A percentile compares a stretch with the other conserved stretches of the same genome.
phyloP scores from a whole-genome alignment of 2,888 invertebrate species.

The Fissipunctia ypsillon region DNA sequence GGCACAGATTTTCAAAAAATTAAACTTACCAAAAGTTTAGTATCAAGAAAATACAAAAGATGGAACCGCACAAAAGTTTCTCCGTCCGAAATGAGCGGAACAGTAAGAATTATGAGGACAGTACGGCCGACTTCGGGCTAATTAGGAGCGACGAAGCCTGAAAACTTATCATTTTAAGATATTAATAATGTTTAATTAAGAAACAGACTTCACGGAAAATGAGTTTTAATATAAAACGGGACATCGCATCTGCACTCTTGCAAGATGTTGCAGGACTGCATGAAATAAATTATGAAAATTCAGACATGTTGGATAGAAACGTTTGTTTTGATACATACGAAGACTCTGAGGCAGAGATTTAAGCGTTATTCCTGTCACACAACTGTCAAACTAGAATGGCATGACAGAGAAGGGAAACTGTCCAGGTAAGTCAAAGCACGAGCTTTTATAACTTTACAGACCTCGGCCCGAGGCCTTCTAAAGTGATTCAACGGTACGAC shows the following conservation, averaged over 20 bases:
- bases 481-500: neutral
- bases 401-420: too few relatives aligned
- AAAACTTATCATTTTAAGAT: conserved; percentile 70
- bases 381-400: neutral
- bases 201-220: conserved; percentile 64
- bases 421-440: neutral
- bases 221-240: conserved; percentile 67
- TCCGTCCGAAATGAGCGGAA: conserved; percentile 49
- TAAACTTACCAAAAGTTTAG: conserved; percentile 42
- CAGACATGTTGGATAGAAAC: neutral
- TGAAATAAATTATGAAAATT: conserved; percentile 26
- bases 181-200: conserved; percentile 71
- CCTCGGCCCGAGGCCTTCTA: too few relatives aligned
- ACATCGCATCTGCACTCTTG: conserved; percentile 54
- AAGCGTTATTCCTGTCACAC: neutral
- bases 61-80: conserved; percentile 66
- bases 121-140: conserved; percentile 61
- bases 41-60: conserved; percentile 61
- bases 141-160: conserved; percentile 65
- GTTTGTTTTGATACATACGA: neutral
- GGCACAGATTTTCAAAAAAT: conserved; percentile 41
- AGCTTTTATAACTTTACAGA: too few relatives aligned
- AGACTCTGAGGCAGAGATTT: neutral
- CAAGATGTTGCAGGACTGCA: conserved; percentile 40
- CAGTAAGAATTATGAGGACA: conserved; percentile 63